Conservation (phyloP, 2,888 invertebrate species). For the Melinopterus prodromus region DNA sequence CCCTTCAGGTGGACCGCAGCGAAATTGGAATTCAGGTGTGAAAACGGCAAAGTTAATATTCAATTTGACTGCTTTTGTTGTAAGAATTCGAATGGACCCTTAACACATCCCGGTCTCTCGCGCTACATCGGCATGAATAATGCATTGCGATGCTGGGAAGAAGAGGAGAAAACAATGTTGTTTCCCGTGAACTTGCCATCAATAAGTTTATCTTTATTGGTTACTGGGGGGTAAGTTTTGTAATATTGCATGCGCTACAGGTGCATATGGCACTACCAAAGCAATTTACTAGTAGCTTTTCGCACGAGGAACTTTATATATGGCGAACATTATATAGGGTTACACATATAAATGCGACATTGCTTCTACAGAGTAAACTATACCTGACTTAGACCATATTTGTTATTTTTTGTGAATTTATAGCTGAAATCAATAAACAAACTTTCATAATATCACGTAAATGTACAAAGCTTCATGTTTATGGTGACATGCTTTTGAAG, state of each 20-base stretch:
- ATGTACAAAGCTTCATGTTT: too few species aligned
- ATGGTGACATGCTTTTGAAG: too few species aligned
- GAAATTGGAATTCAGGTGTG: neutral
- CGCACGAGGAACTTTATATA: neutral
- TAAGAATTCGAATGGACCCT: neutral
- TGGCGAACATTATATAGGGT: neutral
- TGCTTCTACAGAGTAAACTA: too few species aligned
- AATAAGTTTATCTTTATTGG: conserved; percentile 4
- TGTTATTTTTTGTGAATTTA: too few species aligned
- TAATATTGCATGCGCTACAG: neutral
- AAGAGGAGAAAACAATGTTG: neutral
- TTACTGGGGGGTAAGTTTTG: neutral
- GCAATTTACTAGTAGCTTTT: neutral
- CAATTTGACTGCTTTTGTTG: neutral
- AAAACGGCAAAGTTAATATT: neutral
- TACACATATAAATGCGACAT: too few species aligned
- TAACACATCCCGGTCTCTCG: neutral
- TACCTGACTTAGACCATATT: too few species aligned
- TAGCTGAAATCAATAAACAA: too few species aligned
- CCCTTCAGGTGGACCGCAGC: neutral
- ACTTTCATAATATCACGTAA: too few species aligned
- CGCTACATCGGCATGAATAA: neutral
- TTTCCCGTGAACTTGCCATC: conserved; percentile 4
- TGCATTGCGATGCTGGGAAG: neutral
- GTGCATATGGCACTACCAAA: neutral